A percentile compares a stretch with the other conserved stretches of the same genome.
Conservation (phyloP, 2,113 vertebrate genomes). For the Zosterops hypoxanthus region DNA sequence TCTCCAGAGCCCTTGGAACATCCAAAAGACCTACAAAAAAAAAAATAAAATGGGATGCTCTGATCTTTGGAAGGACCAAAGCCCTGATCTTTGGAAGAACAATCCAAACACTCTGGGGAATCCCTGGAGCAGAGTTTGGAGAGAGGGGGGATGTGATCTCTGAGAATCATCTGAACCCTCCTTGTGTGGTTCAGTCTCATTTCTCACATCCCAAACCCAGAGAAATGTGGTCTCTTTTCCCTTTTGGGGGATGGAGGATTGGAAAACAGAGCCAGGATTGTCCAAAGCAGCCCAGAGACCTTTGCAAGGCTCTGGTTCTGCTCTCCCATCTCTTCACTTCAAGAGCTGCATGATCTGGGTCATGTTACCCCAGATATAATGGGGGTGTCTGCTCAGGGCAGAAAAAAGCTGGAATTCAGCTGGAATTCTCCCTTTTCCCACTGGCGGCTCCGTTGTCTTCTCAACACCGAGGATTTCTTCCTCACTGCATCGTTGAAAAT, state of each 20-base stretch:
- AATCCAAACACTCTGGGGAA: rapidly evolving
- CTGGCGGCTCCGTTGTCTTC: not conserved
- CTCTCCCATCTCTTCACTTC: conserved; percentile 33
- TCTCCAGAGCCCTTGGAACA: not conserved
- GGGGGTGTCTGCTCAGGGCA: not conserved
- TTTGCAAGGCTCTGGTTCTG: not conserved
- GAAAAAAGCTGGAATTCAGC: not conserved
- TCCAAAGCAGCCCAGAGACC: not conserved
- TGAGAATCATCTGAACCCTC: not conserved
- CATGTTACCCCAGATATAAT: not conserved
- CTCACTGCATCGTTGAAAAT: rapidly evolving
- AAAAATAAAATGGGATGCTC: not conserved
- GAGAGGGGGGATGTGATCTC: not conserved
- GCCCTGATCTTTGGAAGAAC: not conserved
- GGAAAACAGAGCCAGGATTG: conserved; percentile 26
- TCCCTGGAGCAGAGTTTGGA: not conserved
- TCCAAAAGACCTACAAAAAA: not conserved
- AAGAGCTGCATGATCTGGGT: conserved; percentile 25
- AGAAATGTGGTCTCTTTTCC: not conserved
- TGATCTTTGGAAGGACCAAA: not conserved
- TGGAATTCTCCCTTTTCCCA: not conserved
- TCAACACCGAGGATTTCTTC: not conserved
- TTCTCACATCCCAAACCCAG: not conserved
- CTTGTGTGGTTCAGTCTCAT: not conserved
- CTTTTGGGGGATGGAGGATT: not conserved